Percentiles rank a stretch among this genome's conserved stretches.
Evolutionary conservation across 2,888 invertebrate species (phyloP).

Genomic region (Sinelater perroti): DNA sequence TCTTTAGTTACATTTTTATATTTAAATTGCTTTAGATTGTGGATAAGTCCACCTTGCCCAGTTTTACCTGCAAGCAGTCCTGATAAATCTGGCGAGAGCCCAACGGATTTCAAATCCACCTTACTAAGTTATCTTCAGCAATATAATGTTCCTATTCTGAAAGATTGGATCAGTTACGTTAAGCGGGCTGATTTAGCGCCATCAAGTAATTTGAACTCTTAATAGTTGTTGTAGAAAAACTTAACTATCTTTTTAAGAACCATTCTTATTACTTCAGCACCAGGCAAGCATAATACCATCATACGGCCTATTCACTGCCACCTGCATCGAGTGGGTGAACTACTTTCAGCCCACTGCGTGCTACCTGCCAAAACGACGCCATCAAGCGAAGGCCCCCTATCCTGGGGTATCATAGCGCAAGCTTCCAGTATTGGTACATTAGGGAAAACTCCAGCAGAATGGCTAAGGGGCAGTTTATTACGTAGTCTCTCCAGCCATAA

Average conservation of each 20-base stretch:
- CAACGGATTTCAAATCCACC: conserved; percentile 82
- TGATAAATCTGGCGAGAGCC: conserved; percentile 76
- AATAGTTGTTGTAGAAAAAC: not conserved
- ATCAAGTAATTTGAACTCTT: not conserved
- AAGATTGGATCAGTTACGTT: conserved; percentile 78
- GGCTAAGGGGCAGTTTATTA: conserved; percentile 82
- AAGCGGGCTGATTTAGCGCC: conserved; percentile 83
- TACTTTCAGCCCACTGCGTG: conserved; percentile 73
- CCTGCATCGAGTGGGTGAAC: conserved; percentile 66
- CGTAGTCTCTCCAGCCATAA: conserved; percentile 68
- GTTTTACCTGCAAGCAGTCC: conserved; percentile 65
- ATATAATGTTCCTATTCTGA: conserved; percentile 74
- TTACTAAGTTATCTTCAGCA: conserved; percentile 78
- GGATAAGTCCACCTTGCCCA: conserved; percentile 87
- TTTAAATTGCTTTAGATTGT: conserved; percentile 67
- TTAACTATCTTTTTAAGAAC: conserved; percentile 67
- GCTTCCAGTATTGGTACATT: conserved; percentile 91
- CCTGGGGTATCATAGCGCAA: conserved; percentile 76
- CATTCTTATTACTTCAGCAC: conserved; percentile 84
- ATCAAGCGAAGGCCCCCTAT: conserved; percentile 55
- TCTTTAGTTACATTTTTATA: not conserved
- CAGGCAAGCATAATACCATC: conserved; percentile 72
- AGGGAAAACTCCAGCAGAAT: conserved; percentile 73
- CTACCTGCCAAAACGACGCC: conserved; percentile 56
- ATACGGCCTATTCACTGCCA: conserved; percentile 53